Evolutionary conservation across 2,888 invertebrate species (phyloP), one percentile per base, ranked within the genome.

Genomic region (Cerastis leucographa): DNA sequence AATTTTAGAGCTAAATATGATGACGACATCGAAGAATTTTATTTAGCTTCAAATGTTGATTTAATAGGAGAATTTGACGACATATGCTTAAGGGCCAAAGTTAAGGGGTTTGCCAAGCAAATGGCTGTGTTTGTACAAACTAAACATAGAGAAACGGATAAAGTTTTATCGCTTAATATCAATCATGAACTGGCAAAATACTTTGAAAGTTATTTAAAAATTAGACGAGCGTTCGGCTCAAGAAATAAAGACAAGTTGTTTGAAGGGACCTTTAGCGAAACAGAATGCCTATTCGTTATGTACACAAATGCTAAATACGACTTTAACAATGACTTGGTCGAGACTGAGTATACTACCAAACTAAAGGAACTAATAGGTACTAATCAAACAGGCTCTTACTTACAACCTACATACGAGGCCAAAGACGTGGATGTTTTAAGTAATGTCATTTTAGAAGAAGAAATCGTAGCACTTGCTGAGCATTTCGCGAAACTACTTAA

Each of bases 11-110:
- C 59, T 61, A 12, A 35, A 35, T 29, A 61, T 35, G 59, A 35
- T 19, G 59, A 61, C 19, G 59, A 61, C 19, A 61, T 61, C 59
- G 59, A 61, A n/a, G 59, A 61, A 19, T 61, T 61, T 61, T 9
- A 61, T 35, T 61, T 61, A 19, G 59, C 59, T 29, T 9, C 59
- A 9, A 61, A 61, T 35, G 29, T 61, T 61, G 59, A 61, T 61
- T 35, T 61, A 35, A 61, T 35, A 19, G 59, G 35, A 61, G 35
- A 61, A 4, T 61, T 61, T 61, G 29, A 4, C 19, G 35, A 61
- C 59, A 40, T 64, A 40, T 61, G 29, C 29, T 35, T 61, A 19
- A 35, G 29, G 29, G 59, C 59, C 19, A 61, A 61, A 61, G 59
- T 35, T 8, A 35, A 61, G 19, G 35, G 59, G 35, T 61, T 35